A percentile compares a stretch with the other conserved stretches of the same genome.
phyloP scores from a whole-genome alignment of 2,888 invertebrate genomes.

The Entomobrya proxima region DNA sequence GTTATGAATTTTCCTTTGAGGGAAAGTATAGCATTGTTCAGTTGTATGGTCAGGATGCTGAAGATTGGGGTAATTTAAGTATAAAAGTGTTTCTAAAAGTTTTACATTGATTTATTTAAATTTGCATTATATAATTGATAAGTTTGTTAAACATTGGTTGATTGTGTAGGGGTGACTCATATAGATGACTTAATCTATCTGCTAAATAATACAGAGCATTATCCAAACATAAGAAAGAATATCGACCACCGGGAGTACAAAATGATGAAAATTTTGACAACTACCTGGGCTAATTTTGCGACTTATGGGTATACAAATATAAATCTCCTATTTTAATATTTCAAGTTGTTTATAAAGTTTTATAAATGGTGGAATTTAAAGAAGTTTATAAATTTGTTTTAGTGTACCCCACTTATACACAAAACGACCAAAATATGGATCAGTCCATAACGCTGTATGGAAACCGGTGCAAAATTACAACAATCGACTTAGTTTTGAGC shows the following conservation, averaged over 20 bases:
- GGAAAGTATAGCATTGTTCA: constrained; percentile 67
- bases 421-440: neutral
- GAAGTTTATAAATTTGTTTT: neutral
- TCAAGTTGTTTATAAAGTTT: neutral
- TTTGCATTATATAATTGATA: neutral
- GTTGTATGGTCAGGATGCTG: constrained; percentile 52
- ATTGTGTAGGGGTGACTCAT: constrained; percentile 62
- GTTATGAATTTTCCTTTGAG: constrained; percentile 63
- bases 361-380: neutral
- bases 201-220: constrained; percentile 64
- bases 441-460: constrained; percentile 46
- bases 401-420: neutral
- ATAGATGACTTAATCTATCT: constrained; percentile 70
- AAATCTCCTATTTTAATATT: neutral
- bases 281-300: constrained; percentile 71
- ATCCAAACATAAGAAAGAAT: constrained; percentile 11
- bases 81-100: neutral
- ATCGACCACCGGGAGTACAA: constrained; percentile 51
- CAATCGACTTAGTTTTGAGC: too few species aligned
- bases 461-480: constrained; percentile 48
- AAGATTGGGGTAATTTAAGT: constrained; percentile 69
- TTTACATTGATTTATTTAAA: neutral
- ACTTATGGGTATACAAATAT: constrained; percentile 59
- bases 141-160: too few species aligned
- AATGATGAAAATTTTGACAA: constrained; percentile 56